A percentile compares a stretch with the other conserved stretches of the same genome.
These are phyloP conservation scores for Hiodon tergisus DNA, from an alignment of 2,113 vertebrate species.

Conservation along the genomic window DNA sequence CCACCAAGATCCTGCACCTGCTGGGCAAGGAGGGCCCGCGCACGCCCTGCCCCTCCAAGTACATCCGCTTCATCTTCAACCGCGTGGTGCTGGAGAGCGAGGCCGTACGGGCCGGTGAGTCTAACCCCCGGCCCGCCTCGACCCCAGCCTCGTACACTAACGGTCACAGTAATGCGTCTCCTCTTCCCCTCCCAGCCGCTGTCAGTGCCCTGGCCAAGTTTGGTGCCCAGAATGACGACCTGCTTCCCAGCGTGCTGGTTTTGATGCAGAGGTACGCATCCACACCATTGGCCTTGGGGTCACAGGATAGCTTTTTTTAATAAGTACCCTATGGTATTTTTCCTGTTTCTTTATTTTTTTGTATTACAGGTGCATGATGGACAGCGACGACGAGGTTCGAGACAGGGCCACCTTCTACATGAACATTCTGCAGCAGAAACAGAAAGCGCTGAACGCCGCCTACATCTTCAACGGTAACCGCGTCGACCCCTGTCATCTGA, in stretches of 20 bases:
- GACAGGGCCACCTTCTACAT: conserved; percentile 96
- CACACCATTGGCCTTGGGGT: not conserved
- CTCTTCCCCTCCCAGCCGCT: conserved; percentile 63
- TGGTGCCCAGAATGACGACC: conserved; percentile 92
- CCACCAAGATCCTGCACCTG: conserved; percentile 93
- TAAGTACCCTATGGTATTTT: not conserved
- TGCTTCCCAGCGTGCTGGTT: conserved; percentile 91
- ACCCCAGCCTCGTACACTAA: not conserved
- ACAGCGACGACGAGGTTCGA: conserved; percentile 91
- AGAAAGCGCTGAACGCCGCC: conserved; percentile 85
- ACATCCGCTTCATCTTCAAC: conserved; percentile 98
- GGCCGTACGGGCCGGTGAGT: conserved; percentile 87
- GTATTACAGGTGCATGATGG: conserved; percentile 91
- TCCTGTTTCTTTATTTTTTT: not conserved
- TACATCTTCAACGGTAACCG: conserved; percentile 90
- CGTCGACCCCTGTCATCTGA: not conserved
- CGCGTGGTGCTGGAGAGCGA: conserved; percentile 95
- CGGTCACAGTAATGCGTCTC: not conserved
- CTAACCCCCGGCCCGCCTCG: not conserved
- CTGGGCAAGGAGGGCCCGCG: conserved; percentile 90
- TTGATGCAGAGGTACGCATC: conserved; percentile 85
- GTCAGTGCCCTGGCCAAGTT: conserved; percentile 96
- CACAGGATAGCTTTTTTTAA: not conserved
- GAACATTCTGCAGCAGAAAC: conserved; percentile 91
- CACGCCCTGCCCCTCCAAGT: conserved; percentile 87